Conservation (phyloP, 2,888 invertebrate genomes). For the Ischnura elegans region DNA sequence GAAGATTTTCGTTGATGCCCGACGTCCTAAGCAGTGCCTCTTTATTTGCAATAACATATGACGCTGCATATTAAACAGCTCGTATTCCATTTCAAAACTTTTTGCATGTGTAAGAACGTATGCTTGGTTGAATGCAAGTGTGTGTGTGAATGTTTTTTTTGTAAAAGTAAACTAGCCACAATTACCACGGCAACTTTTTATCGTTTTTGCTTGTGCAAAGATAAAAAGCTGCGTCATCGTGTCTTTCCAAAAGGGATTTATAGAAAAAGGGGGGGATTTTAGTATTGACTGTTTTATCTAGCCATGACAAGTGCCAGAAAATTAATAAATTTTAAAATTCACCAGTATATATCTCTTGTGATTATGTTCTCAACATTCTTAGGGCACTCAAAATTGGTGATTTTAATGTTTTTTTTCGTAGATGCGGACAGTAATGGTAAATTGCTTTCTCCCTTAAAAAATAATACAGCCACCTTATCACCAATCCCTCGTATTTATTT, state of each 20-base stretch:
- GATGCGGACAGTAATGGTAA: too few relatives aligned
- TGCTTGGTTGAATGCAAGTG: neutral
- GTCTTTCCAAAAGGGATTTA: neutral
- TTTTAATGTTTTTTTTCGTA: neutral
- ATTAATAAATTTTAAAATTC: neutral
- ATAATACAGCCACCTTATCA: too few relatives aligned
- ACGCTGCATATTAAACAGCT: too few relatives aligned
- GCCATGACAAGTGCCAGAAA: neutral
- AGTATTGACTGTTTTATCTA: neutral
- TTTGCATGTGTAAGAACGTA: neutral
- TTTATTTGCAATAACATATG: too few relatives aligned
- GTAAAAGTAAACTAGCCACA: neutral
- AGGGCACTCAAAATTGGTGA: neutral
- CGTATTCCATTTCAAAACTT: too few relatives aligned
- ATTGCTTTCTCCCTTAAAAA: too few relatives aligned
- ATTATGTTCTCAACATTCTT: neutral
- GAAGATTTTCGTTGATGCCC: neutral
- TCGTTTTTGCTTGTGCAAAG: neutral
- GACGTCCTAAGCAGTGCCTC: neutral
- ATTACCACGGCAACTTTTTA: neutral
- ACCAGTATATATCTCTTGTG: neutral
- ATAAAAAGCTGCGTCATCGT: neutral
- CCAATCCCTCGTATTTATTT: too few relatives aligned
- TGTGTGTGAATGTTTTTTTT: too few relatives aligned
- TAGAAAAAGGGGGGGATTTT: too few relatives aligned